Evolutionary conservation across 2,888 invertebrate species (phyloP).

Genomic region (Yponomeuta malinellus): DNA sequence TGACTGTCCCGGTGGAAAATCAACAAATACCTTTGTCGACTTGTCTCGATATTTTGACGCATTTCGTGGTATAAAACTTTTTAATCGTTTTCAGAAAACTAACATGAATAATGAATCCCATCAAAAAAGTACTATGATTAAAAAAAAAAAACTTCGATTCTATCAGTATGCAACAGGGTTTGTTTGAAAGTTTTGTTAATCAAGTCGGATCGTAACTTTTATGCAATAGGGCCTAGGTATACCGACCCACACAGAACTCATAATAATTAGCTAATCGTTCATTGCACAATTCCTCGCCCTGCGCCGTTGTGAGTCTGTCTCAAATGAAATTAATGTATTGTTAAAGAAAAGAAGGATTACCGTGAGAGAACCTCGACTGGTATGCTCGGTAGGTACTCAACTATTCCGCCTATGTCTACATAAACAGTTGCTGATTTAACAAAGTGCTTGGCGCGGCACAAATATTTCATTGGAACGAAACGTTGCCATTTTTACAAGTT

Average conservation of each 20-base stretch:
- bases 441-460: background rate
- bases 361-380: slow-evolving; percentile 5
- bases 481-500: background rate
- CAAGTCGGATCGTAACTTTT: too few relatives aligned
- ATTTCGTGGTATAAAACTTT: too few relatives aligned
- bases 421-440: background rate
- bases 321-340: background rate
- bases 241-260: background rate
- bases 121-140: too few relatives aligned
- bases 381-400: background rate
- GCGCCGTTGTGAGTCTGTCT: background rate
- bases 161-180: too few relatives aligned
- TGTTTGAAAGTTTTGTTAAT: too few relatives aligned
- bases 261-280: slow-evolving; percentile 4
- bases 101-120: too few relatives aligned
- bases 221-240: background rate
- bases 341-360: background rate
- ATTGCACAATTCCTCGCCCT: slow-evolving; percentile 5
- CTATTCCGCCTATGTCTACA: background rate
- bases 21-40: too few relatives aligned
- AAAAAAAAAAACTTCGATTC: too few relatives aligned
- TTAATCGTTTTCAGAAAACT: too few relatives aligned
- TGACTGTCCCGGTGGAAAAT: too few relatives aligned
- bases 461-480: background rate
- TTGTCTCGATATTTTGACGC: too few relatives aligned